A percentile compares a stretch with the other conserved stretches of the same genome.
These are phyloP conservation scores for Pristionchus pacificus DNA, from an alignment of 1,140 invertebrate genomes.

Conservation along the genomic window DNA sequence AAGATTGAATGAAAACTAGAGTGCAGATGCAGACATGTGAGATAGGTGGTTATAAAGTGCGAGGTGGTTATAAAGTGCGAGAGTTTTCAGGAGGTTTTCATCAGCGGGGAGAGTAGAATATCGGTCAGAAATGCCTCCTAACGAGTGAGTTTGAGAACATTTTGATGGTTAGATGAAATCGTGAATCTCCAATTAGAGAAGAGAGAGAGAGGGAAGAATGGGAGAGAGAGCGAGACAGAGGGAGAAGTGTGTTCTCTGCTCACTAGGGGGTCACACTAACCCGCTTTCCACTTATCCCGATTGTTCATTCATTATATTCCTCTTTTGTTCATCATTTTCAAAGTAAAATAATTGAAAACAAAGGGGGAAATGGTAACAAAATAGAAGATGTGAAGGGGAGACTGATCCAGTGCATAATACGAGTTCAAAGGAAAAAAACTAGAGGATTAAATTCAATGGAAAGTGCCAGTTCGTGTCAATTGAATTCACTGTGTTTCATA, in stretches of 20 bases:
- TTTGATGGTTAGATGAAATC: background rate
- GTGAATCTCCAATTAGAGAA: too few relatives aligned
- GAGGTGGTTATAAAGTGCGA: too few relatives aligned
- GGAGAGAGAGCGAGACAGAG: too few relatives aligned
- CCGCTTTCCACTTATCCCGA: too few relatives aligned
- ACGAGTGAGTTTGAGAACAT: background rate
- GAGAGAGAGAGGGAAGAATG: too few relatives aligned
- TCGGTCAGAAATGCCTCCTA: conserved; percentile 3
- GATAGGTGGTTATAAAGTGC: too few relatives aligned
- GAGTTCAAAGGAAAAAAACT: background rate
- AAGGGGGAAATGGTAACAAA: too few relatives aligned
- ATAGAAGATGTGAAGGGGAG: background rate
- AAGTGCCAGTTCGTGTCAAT: background rate
- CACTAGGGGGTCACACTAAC: too few relatives aligned
- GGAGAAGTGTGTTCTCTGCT: too few relatives aligned
- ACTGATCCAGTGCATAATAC: background rate
- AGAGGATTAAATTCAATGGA: background rate
- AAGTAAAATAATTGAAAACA: background rate
- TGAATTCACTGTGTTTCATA: background rate
- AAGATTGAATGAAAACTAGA: too few relatives aligned
- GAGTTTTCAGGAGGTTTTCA: conserved; percentile 6
- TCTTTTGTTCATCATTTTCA: background rate
- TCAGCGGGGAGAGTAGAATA: conserved; percentile 4
- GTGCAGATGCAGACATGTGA: too few relatives aligned
- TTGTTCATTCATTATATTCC: too few relatives aligned